These are phyloP conservation scores for Nannobrachium achirus DNA, from an alignment of 2,113 vertebrate species.

Conservation along the genomic window DNA sequence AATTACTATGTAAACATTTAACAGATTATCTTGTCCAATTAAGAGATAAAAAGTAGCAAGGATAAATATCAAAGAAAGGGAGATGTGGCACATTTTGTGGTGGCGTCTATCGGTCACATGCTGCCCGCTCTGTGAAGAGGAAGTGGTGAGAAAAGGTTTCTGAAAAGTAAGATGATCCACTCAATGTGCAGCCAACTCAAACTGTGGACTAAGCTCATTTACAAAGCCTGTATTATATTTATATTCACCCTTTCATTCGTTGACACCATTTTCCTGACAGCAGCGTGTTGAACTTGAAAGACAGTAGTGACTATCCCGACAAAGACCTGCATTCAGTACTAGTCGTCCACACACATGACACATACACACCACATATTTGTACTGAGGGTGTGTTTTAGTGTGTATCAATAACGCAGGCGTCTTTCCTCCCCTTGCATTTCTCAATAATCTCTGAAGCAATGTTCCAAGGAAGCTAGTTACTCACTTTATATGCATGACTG, in stretches of 20 bases:
- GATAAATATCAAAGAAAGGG: too few relatives aligned
- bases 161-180: not conserved
- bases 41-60: too few relatives aligned
- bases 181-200: not conserved
- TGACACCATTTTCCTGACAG: not conserved
- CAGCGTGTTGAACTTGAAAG: not conserved
- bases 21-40: too few relatives aligned
- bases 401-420: not conserved
- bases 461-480: not conserved
- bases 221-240: not conserved
- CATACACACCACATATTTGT: conserved; percentile 5
- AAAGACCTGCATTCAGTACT: not conserved
- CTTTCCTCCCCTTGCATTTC: not conserved
- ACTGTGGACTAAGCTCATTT: not conserved
- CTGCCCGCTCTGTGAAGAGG: conserved; percentile 10
- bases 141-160: conserved; percentile 1
- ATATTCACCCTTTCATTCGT: not conserved
- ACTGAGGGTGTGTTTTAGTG: not conserved
- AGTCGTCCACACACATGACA: not conserved
- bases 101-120: not conserved
- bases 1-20: too few relatives aligned
- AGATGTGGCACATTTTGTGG: not conserved
- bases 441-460: not conserved
- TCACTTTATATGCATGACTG: too few relatives aligned
- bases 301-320: not conserved